phyloP scores from a whole-genome alignment of 2,797 vertebrate species.

The Clarias platycephalus region DNA sequence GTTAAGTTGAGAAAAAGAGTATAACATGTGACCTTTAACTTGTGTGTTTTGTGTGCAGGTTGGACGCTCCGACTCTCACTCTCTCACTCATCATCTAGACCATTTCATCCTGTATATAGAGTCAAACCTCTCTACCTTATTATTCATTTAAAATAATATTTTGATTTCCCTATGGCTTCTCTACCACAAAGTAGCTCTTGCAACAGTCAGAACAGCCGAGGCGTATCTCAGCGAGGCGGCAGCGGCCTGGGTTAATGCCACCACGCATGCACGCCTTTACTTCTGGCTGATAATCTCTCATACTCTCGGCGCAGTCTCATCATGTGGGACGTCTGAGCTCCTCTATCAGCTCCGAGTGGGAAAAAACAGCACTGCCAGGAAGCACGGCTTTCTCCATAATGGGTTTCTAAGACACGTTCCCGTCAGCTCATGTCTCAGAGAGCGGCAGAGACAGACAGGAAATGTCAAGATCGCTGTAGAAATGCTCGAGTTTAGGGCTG shows the following conservation, averaged over 20 bases:
- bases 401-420: neutral
- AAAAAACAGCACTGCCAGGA: neutral
- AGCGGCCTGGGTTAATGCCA: neutral
- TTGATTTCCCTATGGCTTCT: neutral
- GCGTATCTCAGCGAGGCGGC: neutral
- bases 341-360: neutral
- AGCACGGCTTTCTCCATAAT: neutral
- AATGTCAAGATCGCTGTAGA: neutral
- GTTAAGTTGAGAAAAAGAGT: no score
- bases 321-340: neutral
- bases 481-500: neutral
- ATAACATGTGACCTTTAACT: no score
- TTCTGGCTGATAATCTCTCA: neutral
- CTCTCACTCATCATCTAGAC: no score
- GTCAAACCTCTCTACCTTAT: neutral
- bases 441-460: neutral
- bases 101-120: no score
- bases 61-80: neutral
- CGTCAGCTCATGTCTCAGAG: slow-evolving; percentile 8
- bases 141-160: slow-evolving; percentile 1
- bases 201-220: neutral
- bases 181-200: neutral
- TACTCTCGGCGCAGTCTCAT: neutral
- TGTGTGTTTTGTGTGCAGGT: neutral
- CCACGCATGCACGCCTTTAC: neutral